phyloP scores from a whole-genome alignment of 2,797 vertebrate genomes.

The Hylomyscus alleni region DNA sequence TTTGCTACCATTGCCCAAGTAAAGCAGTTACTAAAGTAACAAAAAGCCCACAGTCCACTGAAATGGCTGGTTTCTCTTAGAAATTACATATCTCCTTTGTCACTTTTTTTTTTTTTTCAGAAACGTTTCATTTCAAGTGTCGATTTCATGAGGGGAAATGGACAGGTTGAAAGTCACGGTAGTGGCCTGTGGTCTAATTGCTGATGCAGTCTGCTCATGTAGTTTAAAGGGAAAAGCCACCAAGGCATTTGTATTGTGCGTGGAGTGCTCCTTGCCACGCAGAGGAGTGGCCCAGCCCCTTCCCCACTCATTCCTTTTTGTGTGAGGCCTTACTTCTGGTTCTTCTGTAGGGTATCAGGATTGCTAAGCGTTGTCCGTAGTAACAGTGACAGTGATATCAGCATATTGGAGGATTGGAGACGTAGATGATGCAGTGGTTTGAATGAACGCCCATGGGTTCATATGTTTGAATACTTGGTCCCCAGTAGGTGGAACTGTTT shows the following conservation, averaged over 20 bases:
- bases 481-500: background rate
- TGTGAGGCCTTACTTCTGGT: background rate
- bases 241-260: background rate
- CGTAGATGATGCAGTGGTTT: background rate
- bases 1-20: background rate
- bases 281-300: background rate
- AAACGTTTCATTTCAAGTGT: background rate
- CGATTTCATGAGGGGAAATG: background rate
- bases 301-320: background rate
- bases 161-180: background rate
- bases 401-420: background rate
- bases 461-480: background rate
- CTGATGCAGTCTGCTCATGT: background rate
- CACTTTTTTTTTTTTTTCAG: background rate
- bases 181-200: background rate
- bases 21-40: background rate
- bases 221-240: background rate
- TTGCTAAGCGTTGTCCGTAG: background rate
- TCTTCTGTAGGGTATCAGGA: constrained; percentile 11
- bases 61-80: background rate
- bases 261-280: background rate
- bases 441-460: background rate
- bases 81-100: background rate
- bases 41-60: background rate
- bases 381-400: background rate